phyloP scores from a whole-genome alignment of 2,113 vertebrate genomes.

The Opisthocomus hoazin region DNA sequence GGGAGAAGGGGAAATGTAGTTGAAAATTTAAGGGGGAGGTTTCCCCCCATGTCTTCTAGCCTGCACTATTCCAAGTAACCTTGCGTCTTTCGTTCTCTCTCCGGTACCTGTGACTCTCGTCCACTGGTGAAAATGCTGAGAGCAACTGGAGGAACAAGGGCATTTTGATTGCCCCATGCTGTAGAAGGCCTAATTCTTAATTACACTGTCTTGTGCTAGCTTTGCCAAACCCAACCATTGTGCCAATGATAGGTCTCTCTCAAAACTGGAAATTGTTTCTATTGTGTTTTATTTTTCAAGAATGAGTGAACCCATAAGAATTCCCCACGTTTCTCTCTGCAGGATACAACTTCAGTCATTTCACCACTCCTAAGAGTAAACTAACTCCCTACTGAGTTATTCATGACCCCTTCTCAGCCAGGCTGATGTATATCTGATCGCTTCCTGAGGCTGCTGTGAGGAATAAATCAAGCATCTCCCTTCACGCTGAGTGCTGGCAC shows the following conservation, averaged over 20 bases:
- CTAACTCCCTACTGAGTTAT: not conserved
- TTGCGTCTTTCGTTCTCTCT: not conserved
- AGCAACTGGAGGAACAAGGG: not conserved
- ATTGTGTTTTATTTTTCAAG: not conserved
- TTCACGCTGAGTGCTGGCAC: not conserved
- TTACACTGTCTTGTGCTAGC: not conserved
- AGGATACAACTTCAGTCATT: not conserved
- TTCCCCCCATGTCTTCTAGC: not conserved
- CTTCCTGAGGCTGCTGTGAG: not conserved
- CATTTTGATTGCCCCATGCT: not conserved
- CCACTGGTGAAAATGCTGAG: not conserved
- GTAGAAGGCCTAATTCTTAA: not conserved
- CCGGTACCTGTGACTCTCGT: not conserved
- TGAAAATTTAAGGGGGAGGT: not conserved
- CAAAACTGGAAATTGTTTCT: not conserved
- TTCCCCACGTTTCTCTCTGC: not conserved
- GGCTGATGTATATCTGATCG: not conserved
- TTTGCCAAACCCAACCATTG: not conserved
- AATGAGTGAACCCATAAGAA: not conserved
- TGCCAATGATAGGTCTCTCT: not conserved
- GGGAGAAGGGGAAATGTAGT: not conserved
- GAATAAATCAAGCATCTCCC: not conserved
- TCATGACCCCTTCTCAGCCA: not conserved
- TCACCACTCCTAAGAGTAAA: not conserved
- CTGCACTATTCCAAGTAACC: not conserved